Base-by-base conservation (phyloP, 2,797 vertebrate genomes). In the Sebastes diploproa region DNA sequence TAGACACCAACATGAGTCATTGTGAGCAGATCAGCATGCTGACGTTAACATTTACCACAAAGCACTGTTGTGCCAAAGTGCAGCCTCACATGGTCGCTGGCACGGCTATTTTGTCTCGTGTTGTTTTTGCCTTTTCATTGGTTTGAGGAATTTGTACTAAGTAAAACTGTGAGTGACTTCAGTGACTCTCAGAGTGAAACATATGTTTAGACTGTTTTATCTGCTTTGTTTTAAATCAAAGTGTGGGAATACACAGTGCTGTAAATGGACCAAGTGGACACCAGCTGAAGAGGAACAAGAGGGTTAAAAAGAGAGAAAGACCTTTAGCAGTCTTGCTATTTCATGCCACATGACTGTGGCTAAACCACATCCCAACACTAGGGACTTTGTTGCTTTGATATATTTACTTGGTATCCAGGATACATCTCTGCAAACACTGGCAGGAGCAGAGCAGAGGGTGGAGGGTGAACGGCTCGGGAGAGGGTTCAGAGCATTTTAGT, bases 341-440 rank as follows among this genome's bases (percentile, higher is more conserved):
- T 84, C 64, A 74, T 58, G 64, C 74, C 85, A 71, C 85, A 58
- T 69, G 76, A 69, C 74, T 29, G 80, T 58, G 72, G 61, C 73
- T 67, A 50, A 78, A 86, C 71, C 72, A 46, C 78, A 70, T 62
- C 79, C 42, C 55, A 72, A 66, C 84, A 80, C 62, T 63, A 13
- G 68, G 29, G 65, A 88, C 84, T 84, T 54, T 88, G 85, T 90
- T 87, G 83, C 83, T 83, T 86, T 87, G 58, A 86, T 87, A 74
- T 91, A 92, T 95, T 94, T 94, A 91, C 89, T 69, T 85, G n/a
- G 91, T 94, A 77, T 92, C 92, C 81, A 84, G 85, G 94, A 88
- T 81, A 92, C 86, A 18, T 69, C 18, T 42, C 65, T 80, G 85
- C 80, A 69, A 86, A 88, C 50, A 71, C 65, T 86, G 86, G 90